Percentiles rank a stretch among this genome's conserved stretches.
These are phyloP conservation scores for Drosophila quadrilineata DNA, from an alignment of 1,140 invertebrate species.

Conservation along the genomic window DNA sequence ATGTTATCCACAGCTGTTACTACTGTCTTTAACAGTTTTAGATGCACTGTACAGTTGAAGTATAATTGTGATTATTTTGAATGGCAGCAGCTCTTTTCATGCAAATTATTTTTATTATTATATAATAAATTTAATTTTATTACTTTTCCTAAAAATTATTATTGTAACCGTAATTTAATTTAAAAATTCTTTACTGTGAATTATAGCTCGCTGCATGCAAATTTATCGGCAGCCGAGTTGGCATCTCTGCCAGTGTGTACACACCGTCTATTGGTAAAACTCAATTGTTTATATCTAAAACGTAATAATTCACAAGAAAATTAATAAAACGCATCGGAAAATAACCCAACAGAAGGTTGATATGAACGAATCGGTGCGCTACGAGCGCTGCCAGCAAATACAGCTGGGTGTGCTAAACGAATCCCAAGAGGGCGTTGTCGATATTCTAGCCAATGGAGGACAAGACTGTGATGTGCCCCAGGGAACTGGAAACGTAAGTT, in stretches of 20 bases:
- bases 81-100: too few relatives aligned
- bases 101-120: too few relatives aligned
- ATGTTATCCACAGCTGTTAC: too few relatives aligned
- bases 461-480: constrained; percentile 37
- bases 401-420: constrained; percentile 56
- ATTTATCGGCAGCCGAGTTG: not conserved
- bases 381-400: constrained; percentile 62
- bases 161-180: not conserved
- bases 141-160: not conserved
- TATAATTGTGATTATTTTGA: too few relatives aligned
- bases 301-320: constrained; percentile 56
- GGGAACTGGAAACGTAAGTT: constrained; percentile 63
- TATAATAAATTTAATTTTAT: too few relatives aligned
- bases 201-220: not conserved
- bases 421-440: constrained; percentile 39
- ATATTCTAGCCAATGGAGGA: constrained; percentile 1
- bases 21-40: too few relatives aligned
- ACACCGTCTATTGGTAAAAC: constrained; percentile 22
- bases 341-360: constrained; percentile 17
- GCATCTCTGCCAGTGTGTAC: constrained; percentile 23
- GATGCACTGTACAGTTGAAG: too few relatives aligned
- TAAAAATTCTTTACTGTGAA: not conserved
- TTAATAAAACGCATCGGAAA: constrained; percentile 1
- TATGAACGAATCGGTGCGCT: constrained; percentile 74
- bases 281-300: constrained; percentile 60